phyloP scores from a whole-genome alignment of 2,113 vertebrate species.

The Podilymbus podiceps region DNA sequence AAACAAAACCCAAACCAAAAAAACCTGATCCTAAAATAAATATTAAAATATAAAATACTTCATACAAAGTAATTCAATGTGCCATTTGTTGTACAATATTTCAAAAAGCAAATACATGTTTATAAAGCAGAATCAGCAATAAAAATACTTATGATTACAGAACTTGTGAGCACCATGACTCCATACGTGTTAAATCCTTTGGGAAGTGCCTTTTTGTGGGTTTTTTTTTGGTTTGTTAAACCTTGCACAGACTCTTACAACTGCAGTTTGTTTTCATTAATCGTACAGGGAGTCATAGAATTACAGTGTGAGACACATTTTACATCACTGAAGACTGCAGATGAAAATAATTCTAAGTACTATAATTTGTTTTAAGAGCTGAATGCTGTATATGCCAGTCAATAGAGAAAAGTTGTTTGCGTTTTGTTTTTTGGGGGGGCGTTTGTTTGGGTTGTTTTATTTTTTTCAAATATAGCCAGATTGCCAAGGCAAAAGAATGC shows the following conservation, averaged over 20 bases:
- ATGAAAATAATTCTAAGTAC: conserved; percentile 73
- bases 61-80: conserved; percentile 80
- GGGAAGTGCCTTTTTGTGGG: conserved; percentile 77
- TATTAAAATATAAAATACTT: conserved; percentile 82
- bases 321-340: conserved; percentile 72
- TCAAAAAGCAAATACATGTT: conserved; percentile 76
- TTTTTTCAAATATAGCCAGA: conserved; percentile 59
- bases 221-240: conserved; percentile 80
- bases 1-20: conserved; percentile 49
- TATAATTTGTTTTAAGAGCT: conserved; percentile 73
- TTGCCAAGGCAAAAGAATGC: conserved; percentile 70
- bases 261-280: conserved; percentile 62
- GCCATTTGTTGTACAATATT: conserved; percentile 79
- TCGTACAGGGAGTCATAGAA: conserved; percentile 73
- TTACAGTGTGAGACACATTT: conserved; percentile 77
- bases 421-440: not conserved
- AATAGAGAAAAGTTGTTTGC: conserved; percentile 43
- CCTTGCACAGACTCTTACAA: conserved; percentile 74
- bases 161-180: conserved; percentile 78
- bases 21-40: conserved; percentile 79
- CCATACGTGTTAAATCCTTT: conserved; percentile 76
- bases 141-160: conserved; percentile 73
- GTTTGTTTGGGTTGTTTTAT: not conserved
- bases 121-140: conserved; percentile 75
- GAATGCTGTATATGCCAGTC: conserved; percentile 63